Conservation (phyloP, 2,113 vertebrate species). For the Nipponia nippon region DNA sequence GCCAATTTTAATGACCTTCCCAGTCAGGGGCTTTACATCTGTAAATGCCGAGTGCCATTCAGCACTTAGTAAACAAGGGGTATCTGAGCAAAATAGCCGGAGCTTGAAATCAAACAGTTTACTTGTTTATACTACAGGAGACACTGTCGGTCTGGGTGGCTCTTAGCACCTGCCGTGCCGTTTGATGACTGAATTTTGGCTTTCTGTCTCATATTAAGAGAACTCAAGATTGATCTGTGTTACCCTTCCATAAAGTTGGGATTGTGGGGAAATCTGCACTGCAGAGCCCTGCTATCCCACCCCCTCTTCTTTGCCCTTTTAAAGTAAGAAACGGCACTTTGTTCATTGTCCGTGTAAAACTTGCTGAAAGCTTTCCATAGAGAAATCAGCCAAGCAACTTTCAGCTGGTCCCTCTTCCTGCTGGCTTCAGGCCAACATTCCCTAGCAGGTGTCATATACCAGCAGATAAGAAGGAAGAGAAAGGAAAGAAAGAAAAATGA, state of each 20-base stretch:
- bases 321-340: conserved; percentile 41
- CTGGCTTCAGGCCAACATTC: conserved; percentile 59
- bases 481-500: background rate
- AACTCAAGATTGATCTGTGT: background rate
- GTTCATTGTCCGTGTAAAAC: conserved; percentile 26
- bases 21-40: conserved; percentile 65
- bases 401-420: conserved; percentile 58
- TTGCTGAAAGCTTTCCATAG: background rate
- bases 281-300: background rate
- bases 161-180: conserved; percentile 43
- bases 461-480: conserved; percentile 42
- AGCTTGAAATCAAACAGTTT: conserved; percentile 57
- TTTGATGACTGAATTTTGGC: conserved; percentile 31
- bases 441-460: conserved; percentile 67
- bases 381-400: conserved; percentile 48
- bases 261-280: background rate
- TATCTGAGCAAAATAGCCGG: conserved; percentile 39
- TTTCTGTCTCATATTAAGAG: background rate
- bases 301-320: background rate
- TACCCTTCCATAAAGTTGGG: background rate
- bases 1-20: conserved; percentile 66
- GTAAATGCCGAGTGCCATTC: conserved; percentile 56
- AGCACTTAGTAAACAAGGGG: conserved; percentile 50
- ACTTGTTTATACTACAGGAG: conserved; percentile 38
- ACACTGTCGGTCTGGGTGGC: conserved; percentile 24